Evolutionary conservation across 2,113 vertebrate genomes (phyloP), one percentile per base, ranked within the genome.

Genomic region (Stegostoma tigrinum): DNA sequence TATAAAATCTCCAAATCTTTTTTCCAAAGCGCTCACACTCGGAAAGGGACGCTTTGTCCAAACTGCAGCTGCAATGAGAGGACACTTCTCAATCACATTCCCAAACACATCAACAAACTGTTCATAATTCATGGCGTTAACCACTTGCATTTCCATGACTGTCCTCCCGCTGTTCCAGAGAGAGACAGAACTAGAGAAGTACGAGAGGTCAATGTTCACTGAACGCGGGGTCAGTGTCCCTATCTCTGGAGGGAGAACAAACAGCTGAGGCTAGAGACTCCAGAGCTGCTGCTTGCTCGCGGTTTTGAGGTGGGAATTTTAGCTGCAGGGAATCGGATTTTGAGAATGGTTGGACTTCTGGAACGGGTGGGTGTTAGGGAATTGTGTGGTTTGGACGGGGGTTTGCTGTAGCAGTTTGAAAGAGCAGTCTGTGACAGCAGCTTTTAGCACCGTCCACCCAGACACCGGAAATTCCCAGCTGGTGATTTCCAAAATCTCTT

Each of bases 31-130:
- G 6, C 93, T 64, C 0, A 97, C 0, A 52, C 91, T 96, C 0
- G 75, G 94, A 96, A 98, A 99, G 0, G 98, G 98, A 7, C 97
- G 97, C 27, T 96, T 94, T 27, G 98, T 97, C 98, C 98, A 98
- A 67, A 98, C 97, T 0, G 98, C 97, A 0, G 98, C 98, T 0
- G 97, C 96, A 10, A 98, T 96, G 0, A 98, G 91, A 0, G 98
- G 98, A 95, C 98, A 98, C 96, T 97, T 98, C 96, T 98, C 98
- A 66, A 98, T 96, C 96, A 98, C 97, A 0, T 98, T 98, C 3
- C 98, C 98, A 34, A 98, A 98, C 96, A 97, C 90, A 34, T 97
- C 96, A 95, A 98, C 96, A 96, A 98, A 98, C 30, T 98, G 97
- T 72, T 98, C 97, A 0, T 97, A 98, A 80, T 97, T 96, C 94